A percentile compares a stretch with the other conserved stretches of the same genome.
Conservation (phyloP, 2,888 invertebrate species). For the Ochropleura leucogaster region DNA sequence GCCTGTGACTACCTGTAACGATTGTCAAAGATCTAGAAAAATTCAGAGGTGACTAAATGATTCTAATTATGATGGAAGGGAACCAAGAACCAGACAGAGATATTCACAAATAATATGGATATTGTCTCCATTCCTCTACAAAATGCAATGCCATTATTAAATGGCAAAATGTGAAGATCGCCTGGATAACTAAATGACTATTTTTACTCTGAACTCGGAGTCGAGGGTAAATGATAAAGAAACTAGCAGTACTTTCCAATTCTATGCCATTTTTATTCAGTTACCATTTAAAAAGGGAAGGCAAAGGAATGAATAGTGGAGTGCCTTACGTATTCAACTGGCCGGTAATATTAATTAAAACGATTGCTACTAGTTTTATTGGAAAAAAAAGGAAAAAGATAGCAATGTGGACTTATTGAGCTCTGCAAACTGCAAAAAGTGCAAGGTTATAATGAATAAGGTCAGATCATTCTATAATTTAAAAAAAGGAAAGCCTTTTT, state of each 20-base stretch:
- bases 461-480: not conserved
- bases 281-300: slow-evolving; percentile 14
- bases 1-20: too few species aligned
- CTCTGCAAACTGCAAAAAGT: not conserved
- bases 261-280: slow-evolving; percentile 29
- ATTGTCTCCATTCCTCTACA: too few species aligned
- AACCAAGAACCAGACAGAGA: not conserved
- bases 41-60: not conserved
- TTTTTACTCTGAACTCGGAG: not conserved
- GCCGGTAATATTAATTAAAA: slow-evolving; percentile 27
- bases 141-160: too few species aligned
- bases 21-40: too few species aligned
- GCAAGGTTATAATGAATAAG: slow-evolving; percentile 19
- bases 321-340: slow-evolving; percentile 25
- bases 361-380: slow-evolving; percentile 8
- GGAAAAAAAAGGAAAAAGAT: slow-evolving; percentile 12
- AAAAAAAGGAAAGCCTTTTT: too few species aligned
- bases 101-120: not conserved
- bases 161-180: too few species aligned
- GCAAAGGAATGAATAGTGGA: slow-evolving; percentile 20
- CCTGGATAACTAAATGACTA: not conserved
- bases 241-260: slow-evolving; percentile 3
- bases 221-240: not conserved
- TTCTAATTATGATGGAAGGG: not conserved
- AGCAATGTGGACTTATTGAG: slow-evolving; percentile 19